phyloP scores from a whole-genome alignment of 2,113 vertebrate species.

The Hippocampus mohnikei region DNA sequence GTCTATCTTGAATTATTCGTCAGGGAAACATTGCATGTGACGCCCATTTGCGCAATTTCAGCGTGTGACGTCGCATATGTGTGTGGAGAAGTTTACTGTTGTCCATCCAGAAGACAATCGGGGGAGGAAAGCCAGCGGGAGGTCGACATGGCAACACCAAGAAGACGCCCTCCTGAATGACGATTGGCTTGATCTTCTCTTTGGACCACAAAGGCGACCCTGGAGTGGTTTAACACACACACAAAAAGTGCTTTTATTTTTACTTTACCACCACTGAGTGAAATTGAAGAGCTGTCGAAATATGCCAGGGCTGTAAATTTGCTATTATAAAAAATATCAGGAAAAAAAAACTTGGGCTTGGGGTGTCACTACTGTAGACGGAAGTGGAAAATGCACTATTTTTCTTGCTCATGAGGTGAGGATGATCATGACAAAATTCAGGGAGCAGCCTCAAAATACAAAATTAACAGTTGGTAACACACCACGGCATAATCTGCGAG shows the following conservation, averaged over 20 bases:
- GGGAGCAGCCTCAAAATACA: too few relatives aligned
- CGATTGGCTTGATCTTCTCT: constrained; percentile 84
- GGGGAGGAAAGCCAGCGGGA: constrained; percentile 89
- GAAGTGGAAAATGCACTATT: too few relatives aligned
- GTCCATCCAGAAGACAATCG: constrained; percentile 99
- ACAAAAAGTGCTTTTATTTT: neutral
- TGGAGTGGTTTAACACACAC: constrained; percentile 48
- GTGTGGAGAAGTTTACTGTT: constrained; percentile 80
- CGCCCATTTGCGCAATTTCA: neutral
- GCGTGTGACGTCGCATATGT: neutral
- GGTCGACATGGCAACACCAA: constrained; percentile 86
- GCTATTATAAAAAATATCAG: too few relatives aligned
- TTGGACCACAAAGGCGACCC: constrained; percentile 97
- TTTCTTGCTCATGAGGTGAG: too few relatives aligned
- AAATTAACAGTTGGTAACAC: too few relatives aligned
- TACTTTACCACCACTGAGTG: too few relatives aligned
- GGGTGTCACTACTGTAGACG: too few relatives aligned
- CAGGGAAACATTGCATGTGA: neutral
- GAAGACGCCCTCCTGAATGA: constrained; percentile 80
- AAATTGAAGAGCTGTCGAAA: too few relatives aligned
- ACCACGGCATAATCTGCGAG: too few relatives aligned
- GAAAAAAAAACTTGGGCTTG: too few relatives aligned
- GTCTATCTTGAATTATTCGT: neutral
- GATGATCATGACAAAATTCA: too few relatives aligned
- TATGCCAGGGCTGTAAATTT: too few relatives aligned